Evolutionary conservation across 2,113 vertebrate genomes (phyloP).

Genomic region (Spizaetus ornatus): DNA sequence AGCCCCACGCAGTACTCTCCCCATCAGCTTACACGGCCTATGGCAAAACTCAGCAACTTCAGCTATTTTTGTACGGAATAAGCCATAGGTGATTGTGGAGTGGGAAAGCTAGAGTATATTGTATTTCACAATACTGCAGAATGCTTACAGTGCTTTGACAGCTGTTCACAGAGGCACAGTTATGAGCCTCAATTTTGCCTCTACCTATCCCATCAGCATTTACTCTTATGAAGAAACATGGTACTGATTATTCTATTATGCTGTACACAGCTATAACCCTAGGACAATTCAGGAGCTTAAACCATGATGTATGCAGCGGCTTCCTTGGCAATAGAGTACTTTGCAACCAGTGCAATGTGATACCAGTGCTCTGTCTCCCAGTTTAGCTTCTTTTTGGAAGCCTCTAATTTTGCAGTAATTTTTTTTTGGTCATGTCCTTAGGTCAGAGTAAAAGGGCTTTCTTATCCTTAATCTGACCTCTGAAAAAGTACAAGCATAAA

Average conservation of each 20-base stretch:
- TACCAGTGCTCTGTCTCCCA: not conserved
- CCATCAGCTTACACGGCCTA: not conserved
- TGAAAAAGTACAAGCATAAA: not conserved
- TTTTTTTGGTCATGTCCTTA: not conserved
- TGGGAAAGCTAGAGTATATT: not conserved
- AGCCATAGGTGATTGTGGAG: not conserved
- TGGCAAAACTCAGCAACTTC: not conserved
- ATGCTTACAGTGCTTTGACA: not conserved
- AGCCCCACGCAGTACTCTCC: not conserved
- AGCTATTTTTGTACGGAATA: constrained; percentile 1
- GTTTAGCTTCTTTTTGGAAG: not conserved
- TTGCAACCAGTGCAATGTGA: not conserved
- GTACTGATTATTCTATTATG: not conserved
- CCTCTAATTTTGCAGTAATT: not conserved
- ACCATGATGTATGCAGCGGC: not conserved
- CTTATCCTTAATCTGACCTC: not conserved
- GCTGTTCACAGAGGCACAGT: not conserved
- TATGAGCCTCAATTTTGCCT: not conserved
- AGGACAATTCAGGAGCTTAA: not conserved
- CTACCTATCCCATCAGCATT: not conserved
- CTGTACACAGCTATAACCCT: not conserved
- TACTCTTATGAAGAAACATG: not conserved
- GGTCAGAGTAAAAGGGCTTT: not conserved
- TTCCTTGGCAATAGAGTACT: not conserved
- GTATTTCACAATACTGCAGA: not conserved